Base-by-base conservation (phyloP, 2,113 vertebrate species). In the Ariopsis seemanni region DNA sequence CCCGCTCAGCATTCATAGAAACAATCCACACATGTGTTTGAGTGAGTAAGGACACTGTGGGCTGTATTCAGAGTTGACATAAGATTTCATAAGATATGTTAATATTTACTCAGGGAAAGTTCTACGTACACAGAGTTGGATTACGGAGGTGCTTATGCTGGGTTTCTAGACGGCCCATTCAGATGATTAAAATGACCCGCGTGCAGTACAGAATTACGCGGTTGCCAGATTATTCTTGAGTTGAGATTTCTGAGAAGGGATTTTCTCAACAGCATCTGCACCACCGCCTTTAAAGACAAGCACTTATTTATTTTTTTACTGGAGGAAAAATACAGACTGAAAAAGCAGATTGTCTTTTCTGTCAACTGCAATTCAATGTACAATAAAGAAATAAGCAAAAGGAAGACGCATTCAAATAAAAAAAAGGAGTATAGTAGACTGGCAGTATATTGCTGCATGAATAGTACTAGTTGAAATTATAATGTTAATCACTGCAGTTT, bases 101-200 rank as follows among this genome's bases (percentile, higher is more conserved):
- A 62, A 82, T 82, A 82, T 82, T 82, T 82, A 79, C 75, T 79
- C 52, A 79, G 75, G 2, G 75, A 79, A 55, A 79, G n/a, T 27
- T 55, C n/a, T 55, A 4, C 55, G 75, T 79, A 27, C 17, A 55
- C 75, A 55, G 75, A 27, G 50, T 55, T 15, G n/a, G 52, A 55
- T 55, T 79, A 30, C 14, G 6, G 52, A 8, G 52, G 14, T 55
- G 48, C 74, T 77, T 52, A 77, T 12, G 1, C 15, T 78, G 25
- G 9, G n/a, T 55, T 78, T 77, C 74, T 53, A 12, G 50, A 77
- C 22, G 50, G 5, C 25, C 25, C 52, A 30, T 27, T 58, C 78
- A 18, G n/a, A 58, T 80, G 78, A 58, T 18, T 80, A 58, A 80
- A 58, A 58, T 34, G 15, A 58, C 50, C 27, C 8, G 4, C 14